Evolutionary conservation across 2,113 vertebrate species (phyloP), one percentile per base, ranked within the genome.

Genomic region (Thamnophis sirtalis): DNA sequence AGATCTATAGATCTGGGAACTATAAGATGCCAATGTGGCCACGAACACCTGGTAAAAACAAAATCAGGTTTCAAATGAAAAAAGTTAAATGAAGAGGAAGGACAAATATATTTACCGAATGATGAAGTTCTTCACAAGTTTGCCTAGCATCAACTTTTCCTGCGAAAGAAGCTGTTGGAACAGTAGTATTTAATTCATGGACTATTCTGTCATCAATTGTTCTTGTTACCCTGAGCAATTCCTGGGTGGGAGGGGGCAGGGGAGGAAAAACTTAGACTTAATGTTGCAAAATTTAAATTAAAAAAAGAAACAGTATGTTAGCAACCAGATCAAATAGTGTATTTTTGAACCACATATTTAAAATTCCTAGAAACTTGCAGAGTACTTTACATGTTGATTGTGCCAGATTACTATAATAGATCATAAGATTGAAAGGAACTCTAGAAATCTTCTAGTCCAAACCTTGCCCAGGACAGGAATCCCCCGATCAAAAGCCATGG

Each of bases 131-230:
- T 97, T 98, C 98, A 97, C 99, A 99, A 0, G 98, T 99, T 98
- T 99, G 97, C 87, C 97, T 95, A 58, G 98, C 98, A 92, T 99
- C 98, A 73, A 99, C 97, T 92, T 98, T 99, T 93, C 98, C 98
- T 94, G 97, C 99, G 97, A 99, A 99, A 96, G 99, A 99, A 94
- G 98, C 98, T 28, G 99, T 99, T 95, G 99, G 99, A 93, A 99
- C 97, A 0, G 98, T 99, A 87, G 98, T 99, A 96, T 99, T 99
- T 94, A 99, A 98, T 68, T 98, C 96, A 5, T 99, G 98, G 95
- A 99, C 98, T 10, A 99, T 99, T 93, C 99, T 98, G 97, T 99
- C 99, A 91, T 99, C 99, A 1, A 99, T 98, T 0, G 97, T 99
- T 93, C 99, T 98, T 99, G 99, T 99, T 93, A 97, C 97, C 97